Conservation (phyloP, 2,888 invertebrate species). For the Tinea trinotella region DNA sequence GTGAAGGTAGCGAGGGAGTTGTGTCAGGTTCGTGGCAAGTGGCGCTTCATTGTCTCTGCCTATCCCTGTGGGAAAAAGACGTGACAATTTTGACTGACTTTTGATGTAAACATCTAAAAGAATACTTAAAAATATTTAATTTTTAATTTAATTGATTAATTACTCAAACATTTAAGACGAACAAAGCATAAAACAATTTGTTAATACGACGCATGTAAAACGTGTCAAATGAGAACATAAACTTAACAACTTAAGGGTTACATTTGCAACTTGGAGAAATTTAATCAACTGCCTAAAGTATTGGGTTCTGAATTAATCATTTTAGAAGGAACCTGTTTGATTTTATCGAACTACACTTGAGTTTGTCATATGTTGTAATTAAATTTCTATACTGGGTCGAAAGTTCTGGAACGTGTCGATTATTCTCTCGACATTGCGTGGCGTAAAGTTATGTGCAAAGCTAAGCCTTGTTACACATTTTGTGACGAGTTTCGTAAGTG, state of each 20-base stretch:
- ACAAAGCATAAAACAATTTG: not conserved
- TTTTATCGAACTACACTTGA: slow-evolving; percentile 9
- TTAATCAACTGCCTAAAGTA: slow-evolving; percentile 61
- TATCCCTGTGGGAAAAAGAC: too few species aligned
- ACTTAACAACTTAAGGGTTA: slow-evolving; percentile 38
- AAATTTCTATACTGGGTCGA: not conserved
- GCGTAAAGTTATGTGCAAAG: not conserved
- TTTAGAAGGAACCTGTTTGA: slow-evolving; percentile 24
- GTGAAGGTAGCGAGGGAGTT: too few species aligned
- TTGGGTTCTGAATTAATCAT: slow-evolving; percentile 46
- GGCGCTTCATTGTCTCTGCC: too few species aligned
- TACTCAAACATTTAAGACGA: not conserved
- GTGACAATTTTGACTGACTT: too few species aligned
- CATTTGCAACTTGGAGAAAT: slow-evolving; percentile 45
- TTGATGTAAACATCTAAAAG: too few species aligned
- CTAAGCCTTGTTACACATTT: not conserved
- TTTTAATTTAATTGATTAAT: too few species aligned
- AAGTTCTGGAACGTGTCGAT: not conserved
- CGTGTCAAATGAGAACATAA: slow-evolving; percentile 26
- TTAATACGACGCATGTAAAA: not conserved
- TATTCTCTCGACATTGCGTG: not conserved
- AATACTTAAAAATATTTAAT: too few species aligned
- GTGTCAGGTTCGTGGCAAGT: too few species aligned
- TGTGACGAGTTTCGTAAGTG: not conserved
- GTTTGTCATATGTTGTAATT: slow-evolving; percentile 9